These are phyloP conservation scores for Latrodectus elegans DNA, from an alignment of 2,888 invertebrate genomes.

Conservation along the genomic window DNA sequence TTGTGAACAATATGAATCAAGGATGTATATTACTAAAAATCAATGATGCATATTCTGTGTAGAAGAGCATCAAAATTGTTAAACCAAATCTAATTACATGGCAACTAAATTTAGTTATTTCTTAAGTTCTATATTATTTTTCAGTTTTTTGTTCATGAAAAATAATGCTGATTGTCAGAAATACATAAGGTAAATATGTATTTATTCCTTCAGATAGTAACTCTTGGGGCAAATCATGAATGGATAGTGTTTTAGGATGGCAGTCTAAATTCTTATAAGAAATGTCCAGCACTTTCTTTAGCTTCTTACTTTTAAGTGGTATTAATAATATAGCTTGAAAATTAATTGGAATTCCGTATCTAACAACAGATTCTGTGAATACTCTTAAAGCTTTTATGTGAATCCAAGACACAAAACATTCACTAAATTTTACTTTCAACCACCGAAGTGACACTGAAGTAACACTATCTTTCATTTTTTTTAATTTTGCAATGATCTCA, in stretches of 20 bases:
- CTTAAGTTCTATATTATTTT: neutral
- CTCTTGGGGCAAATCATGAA: neutral
- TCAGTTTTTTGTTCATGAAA: neutral
- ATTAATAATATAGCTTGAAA: conserved; percentile 98
- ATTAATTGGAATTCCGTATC: conserved; percentile 99
- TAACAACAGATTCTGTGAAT: conserved; percentile 99
- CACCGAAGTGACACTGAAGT: conserved; percentile 88
- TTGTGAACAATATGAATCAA: no score
- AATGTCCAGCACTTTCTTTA: neutral
- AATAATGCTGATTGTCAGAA: neutral
- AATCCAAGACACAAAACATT: conserved; percentile 98
- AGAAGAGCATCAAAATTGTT: no score
- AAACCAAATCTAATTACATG: no score
- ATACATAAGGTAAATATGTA: neutral
- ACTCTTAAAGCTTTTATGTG: conserved; percentile 98
- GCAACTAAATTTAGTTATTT: no score
- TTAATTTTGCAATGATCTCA: neutral
- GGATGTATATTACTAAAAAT: no score
- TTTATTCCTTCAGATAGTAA: neutral
- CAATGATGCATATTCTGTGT: no score
- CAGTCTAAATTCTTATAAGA: neutral
- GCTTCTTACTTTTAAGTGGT: conserved; percentile 77
- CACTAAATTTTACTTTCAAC: conserved; percentile 99
- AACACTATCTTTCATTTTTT: neutral
- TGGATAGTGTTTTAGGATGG: neutral